A percentile compares a stretch with the other conserved stretches of the same genome.
Conservation (phyloP, 2,113 vertebrate genomes). For the Festucalex cinctus region DNA sequence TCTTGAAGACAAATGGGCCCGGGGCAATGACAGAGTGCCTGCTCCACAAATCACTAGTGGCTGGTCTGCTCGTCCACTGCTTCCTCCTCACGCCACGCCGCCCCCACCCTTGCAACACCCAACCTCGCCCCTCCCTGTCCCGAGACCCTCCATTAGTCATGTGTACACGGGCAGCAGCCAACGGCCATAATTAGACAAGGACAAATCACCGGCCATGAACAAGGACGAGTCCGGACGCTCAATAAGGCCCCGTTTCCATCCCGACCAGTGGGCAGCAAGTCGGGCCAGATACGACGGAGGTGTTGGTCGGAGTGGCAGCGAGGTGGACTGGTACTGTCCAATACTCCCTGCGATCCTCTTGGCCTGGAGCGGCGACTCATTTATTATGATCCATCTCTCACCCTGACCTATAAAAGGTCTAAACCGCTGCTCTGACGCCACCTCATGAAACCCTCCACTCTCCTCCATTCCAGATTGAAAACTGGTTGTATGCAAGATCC, state of each 20-base stretch:
- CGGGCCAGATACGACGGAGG: constrained; percentile 53
- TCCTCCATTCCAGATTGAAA: constrained; percentile 3
- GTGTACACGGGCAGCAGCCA: constrained; percentile 83
- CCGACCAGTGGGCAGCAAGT: constrained; percentile 68
- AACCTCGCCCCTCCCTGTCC: constrained; percentile 71
- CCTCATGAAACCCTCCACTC: constrained; percentile 13
- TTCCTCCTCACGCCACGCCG: constrained; percentile 68
- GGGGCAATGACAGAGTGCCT: constrained; percentile 81
- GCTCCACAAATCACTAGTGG: constrained; percentile 85
- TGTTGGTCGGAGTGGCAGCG: constrained; percentile 28
- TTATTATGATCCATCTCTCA: constrained; percentile 51
- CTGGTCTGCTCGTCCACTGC: constrained; percentile 72
- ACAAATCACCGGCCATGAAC: constrained; percentile 79
- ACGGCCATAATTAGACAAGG: constrained; percentile 94
- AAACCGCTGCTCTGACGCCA: constrained; percentile 19
- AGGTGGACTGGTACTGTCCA: constrained; percentile 44
- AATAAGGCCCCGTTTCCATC: constrained; percentile 78
- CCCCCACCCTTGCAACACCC: constrained; percentile 69
- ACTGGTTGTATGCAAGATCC: not conserved
- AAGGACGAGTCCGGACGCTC: constrained; percentile 76
- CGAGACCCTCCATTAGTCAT: constrained; percentile 85
- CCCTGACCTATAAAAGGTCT: constrained; percentile 9
- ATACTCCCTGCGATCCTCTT: constrained; percentile 34
- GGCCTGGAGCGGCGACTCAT: constrained; percentile 51
- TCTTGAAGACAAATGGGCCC: constrained; percentile 84